A percentile compares a stretch with the other conserved stretches of the same genome.
phyloP scores from a whole-genome alignment of 1,140 invertebrate genomes.

The Dufourea novaeangliae region DNA sequence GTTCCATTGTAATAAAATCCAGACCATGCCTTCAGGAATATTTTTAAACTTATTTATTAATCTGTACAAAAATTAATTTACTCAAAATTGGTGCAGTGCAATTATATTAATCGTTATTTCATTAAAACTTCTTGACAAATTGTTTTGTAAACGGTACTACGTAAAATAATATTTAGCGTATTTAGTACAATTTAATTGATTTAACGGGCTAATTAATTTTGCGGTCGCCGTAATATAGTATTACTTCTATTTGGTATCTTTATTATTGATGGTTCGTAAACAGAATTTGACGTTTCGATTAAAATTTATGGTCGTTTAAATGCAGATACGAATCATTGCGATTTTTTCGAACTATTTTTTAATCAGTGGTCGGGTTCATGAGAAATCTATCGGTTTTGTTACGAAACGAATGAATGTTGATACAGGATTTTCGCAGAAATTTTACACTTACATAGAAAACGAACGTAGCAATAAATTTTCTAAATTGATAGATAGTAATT shows the following conservation, averaged over 20 bases:
- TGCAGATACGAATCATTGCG: background rate
- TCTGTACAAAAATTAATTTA: background rate
- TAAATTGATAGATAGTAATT: slow-evolving; percentile 28
- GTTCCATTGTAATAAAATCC: background rate
- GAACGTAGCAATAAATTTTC: slow-evolving; percentile 52
- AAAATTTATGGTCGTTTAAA: no score
- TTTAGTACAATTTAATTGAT: background rate
- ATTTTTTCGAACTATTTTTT: background rate
- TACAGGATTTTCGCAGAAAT: slow-evolving; percentile 26
- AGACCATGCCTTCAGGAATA: background rate
- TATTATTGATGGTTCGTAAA: background rate
- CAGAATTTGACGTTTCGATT: background rate
- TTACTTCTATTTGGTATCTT: background rate
- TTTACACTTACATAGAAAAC: slow-evolving; percentile 11
- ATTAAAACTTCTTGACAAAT: background rate
- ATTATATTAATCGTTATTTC: no score
- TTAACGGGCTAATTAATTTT: slow-evolving; percentile 26
- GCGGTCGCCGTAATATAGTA: background rate
- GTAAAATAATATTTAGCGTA: background rate
- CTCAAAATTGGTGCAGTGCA: background rate
- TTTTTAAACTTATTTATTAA: background rate
- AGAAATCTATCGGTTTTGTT: slow-evolving; percentile 9
- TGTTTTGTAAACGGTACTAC: background rate
- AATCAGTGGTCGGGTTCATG: slow-evolving; percentile 2
- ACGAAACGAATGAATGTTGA: slow-evolving; percentile 1